These are phyloP conservation scores for Champsocephalus gunnari DNA, from an alignment of 2,797 vertebrate species.

Conservation along the genomic window DNA sequence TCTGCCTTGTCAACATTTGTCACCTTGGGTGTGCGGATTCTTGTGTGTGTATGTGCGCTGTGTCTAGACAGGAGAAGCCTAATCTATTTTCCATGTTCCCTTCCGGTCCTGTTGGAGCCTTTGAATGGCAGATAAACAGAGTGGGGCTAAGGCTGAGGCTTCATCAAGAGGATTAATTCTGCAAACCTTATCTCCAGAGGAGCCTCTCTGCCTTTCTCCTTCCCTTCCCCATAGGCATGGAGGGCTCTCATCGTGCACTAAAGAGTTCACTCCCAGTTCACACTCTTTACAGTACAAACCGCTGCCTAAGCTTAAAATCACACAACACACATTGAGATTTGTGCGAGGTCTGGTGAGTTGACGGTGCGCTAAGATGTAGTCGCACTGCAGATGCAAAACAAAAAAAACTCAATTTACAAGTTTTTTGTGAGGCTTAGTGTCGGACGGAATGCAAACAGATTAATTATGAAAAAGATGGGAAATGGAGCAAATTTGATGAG, in stretches of 20 bases:
- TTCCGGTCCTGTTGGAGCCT: constrained; percentile 73
- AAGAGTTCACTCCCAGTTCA: constrained; percentile 70
- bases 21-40: constrained; percentile 28
- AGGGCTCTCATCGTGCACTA: constrained; percentile 51
- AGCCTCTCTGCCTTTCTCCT: constrained; percentile 69
- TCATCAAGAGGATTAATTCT: constrained; percentile 83
- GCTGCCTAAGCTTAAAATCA: constrained; percentile 36
- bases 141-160: constrained; percentile 71
- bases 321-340: neutral
- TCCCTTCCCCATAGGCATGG: constrained; percentile 50
- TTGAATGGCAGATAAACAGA: constrained; percentile 82
- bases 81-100: constrained; percentile 78
- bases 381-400: neutral
- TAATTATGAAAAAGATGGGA: constrained; percentile 53
- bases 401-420: constrained; percentile 18
- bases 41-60: constrained; percentile 43
- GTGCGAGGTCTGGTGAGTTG: neutral
- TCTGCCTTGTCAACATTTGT: constrained; percentile 68
- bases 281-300: constrained; percentile 51
- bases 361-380: neutral
- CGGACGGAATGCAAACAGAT: constrained; percentile 36
- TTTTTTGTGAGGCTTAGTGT: constrained; percentile 49
- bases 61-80: constrained; percentile 71
- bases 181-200: constrained; percentile 78
- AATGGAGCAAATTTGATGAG: constrained; percentile 38